Conservation (phyloP, 2,113 vertebrate genomes). For the Turnix velox region DNA sequence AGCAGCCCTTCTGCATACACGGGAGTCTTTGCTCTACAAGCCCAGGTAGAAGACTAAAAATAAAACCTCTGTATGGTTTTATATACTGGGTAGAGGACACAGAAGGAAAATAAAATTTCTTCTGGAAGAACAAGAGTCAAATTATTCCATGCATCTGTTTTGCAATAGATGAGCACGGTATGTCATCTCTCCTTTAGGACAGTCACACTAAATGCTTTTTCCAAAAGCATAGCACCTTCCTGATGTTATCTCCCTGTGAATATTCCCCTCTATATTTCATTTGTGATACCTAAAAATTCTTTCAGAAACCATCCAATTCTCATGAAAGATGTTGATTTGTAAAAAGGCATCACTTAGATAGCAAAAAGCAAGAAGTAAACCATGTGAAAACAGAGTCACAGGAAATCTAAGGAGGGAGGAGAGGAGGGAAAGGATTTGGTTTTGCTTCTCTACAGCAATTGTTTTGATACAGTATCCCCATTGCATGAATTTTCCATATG, state of each 20-base stretch:
- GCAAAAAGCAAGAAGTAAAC: not conserved
- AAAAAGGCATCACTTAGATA: not conserved
- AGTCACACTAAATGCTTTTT: not conserved
- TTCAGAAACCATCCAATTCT: not conserved
- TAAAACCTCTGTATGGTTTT: too few species aligned
- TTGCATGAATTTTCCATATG: slow-evolving; percentile 58
- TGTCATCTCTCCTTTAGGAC: not conserved
- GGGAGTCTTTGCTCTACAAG: not conserved
- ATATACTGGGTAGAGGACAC: not conserved
- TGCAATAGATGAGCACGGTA: rapidly evolving
- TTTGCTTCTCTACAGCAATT: slow-evolving; percentile 15
- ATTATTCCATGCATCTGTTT: not conserved
- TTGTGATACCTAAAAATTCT: not conserved
- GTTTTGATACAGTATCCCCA: slow-evolving; percentile 47
- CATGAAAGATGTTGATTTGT: not conserved
- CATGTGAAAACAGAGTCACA: not conserved
- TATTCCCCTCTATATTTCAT: not conserved
- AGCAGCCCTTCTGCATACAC: not conserved
- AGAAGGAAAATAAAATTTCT: not conserved
- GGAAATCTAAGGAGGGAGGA: not conserved
- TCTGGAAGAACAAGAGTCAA: not conserved
- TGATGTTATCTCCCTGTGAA: not conserved
- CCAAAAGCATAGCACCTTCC: not conserved
- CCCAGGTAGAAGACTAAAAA: not conserved
- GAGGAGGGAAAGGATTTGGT: not conserved